Percentiles rank a stretch among this genome's conserved stretches.
Evolutionary conservation across 2,797 vertebrate genomes (phyloP).

Genomic region (Dipus sagitta): DNA sequence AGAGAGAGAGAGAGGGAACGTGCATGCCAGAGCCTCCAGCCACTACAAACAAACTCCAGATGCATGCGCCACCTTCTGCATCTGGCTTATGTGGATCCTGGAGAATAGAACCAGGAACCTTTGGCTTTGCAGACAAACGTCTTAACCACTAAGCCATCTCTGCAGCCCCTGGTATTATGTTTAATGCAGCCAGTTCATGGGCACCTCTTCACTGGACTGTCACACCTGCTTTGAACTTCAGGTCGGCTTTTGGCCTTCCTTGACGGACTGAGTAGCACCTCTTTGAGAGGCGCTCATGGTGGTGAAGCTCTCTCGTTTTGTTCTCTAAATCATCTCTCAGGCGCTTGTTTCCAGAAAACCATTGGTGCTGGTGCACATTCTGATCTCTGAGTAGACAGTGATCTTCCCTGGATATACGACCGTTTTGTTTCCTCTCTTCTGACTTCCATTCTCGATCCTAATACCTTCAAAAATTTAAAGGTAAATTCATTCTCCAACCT

Average conservation of each 20-base stretch:
- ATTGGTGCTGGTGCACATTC: not conserved
- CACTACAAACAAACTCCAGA: too few relatives aligned
- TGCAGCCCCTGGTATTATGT: too few relatives aligned
- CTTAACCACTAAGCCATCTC: too few relatives aligned
- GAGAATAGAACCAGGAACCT: too few relatives aligned
- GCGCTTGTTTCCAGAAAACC: not conserved
- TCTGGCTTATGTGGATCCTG: too few relatives aligned
- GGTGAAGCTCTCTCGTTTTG: not conserved
- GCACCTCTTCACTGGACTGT: accelerated
- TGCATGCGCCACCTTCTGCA: too few relatives aligned
- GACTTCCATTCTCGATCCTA: not conserved
- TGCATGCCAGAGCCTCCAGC: too few relatives aligned
- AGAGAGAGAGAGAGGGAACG: too few relatives aligned
- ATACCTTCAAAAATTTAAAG: not conserved
- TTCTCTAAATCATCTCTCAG: not conserved
- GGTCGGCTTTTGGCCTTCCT: not conserved
- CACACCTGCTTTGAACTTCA: not conserved
- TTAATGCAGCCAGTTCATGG: not conserved
- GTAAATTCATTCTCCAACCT: not conserved
- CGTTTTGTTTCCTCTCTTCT: not conserved
- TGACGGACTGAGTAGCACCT: not conserved
- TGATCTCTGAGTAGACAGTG: not conserved
- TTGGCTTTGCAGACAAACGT: too few relatives aligned
- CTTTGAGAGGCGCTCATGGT: not conserved
- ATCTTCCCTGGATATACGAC: not conserved